Evolutionary conservation across 1,140 invertebrate species (phyloP), one percentile per base, ranked within the genome.

Genomic region (Drosophila biarmipes): DNA sequence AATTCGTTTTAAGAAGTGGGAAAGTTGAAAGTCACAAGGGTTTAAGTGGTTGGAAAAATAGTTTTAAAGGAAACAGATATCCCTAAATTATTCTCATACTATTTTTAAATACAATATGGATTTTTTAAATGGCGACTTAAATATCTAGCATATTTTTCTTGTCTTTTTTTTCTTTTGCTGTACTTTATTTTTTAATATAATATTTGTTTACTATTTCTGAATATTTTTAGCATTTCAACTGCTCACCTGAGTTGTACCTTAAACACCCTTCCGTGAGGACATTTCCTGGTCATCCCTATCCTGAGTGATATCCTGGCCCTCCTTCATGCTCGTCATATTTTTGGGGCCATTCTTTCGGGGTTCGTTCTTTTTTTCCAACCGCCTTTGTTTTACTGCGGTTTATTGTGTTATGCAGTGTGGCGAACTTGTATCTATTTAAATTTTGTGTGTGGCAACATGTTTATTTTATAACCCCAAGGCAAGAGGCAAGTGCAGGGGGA

Each of bases 401-500:
- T 79, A 74, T 86, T 82, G 87, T 90, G 89, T 85, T 91, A 76
- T 91, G 80, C 84, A 73, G 77, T 86, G 62, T 90, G 73, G 67
- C 66, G 73, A 90, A 91, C 82, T 90, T 90, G 89, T 91, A 86
- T 90, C 89, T 91, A 91, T 90, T 90, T 90, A 90, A 90, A 90
- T 90, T 90, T 90, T 90, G 80, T 87, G 87, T 81, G 80, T 80
- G 84, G 89, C 89, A 91, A 91, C 89, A 91, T 91, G 89, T 91
- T 91, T 91, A 79, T 91, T 91, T 91, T 91, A 91, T 91, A 91
- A 84, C 89, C 84, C 74, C 62, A 63, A 89, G 89, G 90, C 84
- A 78, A 56, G 40, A 27, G 45, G 31, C 4, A 17, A 29, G 40
- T 40, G 45, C 42, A 31, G 35, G 15, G 35, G 43, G 43, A 42